phyloP scores from a whole-genome alignment of 2,797 vertebrate genomes.

The Galaxias olidus region DNA sequence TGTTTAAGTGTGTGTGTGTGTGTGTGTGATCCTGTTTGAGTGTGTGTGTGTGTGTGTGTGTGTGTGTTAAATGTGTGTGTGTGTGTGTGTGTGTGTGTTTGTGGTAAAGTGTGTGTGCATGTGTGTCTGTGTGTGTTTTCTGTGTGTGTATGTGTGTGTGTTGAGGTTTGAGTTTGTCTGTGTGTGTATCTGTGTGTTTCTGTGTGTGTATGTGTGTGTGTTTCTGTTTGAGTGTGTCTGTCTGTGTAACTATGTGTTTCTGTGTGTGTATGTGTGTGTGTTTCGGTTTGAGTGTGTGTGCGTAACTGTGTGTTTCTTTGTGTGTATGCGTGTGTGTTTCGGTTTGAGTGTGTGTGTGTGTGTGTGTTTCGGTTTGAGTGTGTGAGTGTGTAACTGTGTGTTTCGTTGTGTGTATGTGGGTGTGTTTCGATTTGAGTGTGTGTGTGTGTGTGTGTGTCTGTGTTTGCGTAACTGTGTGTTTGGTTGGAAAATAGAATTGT shows the following conservation, averaged over 20 bases:
- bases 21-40: no score
- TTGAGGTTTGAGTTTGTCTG: slow-evolving; percentile 17
- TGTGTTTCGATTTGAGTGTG: no score
- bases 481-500: slow-evolving; percentile 64
- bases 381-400: slow-evolving; percentile 28
- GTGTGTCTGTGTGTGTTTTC: no score
- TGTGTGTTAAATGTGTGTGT: slow-evolving; percentile 24
- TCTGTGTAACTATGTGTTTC: no score
- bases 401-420: slow-evolving; percentile 13
- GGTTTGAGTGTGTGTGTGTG: not conserved
- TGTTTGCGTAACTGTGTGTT: slow-evolving; percentile 36
- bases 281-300: slow-evolving; percentile 10
- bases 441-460: slow-evolving; percentile 29
- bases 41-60: slow-evolving; percentile 25
- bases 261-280: slow-evolving; percentile 24
- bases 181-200: slow-evolving; percentile 25
- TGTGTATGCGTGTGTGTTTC: slow-evolving; percentile 33
- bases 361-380: no score
- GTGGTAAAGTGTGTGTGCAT: slow-evolving; percentile 37
- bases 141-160: slow-evolving; percentile 24
- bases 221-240: slow-evolving; percentile 35
- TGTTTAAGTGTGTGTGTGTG: slow-evolving; percentile 37
- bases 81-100: slow-evolving; percentile 16
- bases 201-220: no score
- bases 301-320: slow-evolving; percentile 22